Evolutionary conservation across 2,113 vertebrate genomes (phyloP).

Genomic region (Hylia prasina): DNA sequence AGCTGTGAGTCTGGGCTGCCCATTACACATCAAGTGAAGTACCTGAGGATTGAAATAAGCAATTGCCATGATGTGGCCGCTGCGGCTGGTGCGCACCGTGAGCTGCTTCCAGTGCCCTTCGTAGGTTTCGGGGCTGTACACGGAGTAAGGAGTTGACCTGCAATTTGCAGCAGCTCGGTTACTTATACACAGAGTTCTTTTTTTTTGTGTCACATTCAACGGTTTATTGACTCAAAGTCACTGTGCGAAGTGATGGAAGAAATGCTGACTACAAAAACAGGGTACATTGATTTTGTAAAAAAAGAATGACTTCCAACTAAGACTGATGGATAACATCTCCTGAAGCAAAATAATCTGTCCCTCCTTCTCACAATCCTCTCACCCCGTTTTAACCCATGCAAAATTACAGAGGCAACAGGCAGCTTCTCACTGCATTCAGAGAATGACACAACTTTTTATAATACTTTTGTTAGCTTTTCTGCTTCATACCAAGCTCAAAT

Average conservation of each 20-base stretch:
- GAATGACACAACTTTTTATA: neutral
- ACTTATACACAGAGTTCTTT: neutral
- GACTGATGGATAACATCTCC: neutral
- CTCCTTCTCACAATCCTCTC: neutral
- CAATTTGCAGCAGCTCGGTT: neutral
- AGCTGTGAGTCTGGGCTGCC: neutral
- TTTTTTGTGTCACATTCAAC: neutral
- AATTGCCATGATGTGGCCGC: conserved; percentile 86
- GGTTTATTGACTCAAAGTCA: neutral
- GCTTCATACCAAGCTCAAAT: neutral
- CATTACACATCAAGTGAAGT: neutral
- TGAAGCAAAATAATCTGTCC: neutral
- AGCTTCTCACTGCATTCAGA: neutral
- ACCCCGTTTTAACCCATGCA: neutral
- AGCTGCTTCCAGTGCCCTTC: conserved; percentile 96
- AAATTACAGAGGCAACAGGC: neutral
- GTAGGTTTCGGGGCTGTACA: conserved; percentile 93
- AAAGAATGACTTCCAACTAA: neutral
- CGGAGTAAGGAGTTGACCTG: conserved; percentile 85
- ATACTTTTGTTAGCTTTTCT: neutral
- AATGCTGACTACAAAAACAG: neutral
- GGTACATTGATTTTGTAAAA: neutral
- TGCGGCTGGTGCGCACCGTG: conserved; percentile 87
- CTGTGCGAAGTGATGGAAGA: neutral
- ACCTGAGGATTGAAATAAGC: conserved; percentile 96